Evolutionary conservation across 2,113 vertebrate genomes (phyloP).

Genomic region (Odontophorus gujanensis): DNA sequence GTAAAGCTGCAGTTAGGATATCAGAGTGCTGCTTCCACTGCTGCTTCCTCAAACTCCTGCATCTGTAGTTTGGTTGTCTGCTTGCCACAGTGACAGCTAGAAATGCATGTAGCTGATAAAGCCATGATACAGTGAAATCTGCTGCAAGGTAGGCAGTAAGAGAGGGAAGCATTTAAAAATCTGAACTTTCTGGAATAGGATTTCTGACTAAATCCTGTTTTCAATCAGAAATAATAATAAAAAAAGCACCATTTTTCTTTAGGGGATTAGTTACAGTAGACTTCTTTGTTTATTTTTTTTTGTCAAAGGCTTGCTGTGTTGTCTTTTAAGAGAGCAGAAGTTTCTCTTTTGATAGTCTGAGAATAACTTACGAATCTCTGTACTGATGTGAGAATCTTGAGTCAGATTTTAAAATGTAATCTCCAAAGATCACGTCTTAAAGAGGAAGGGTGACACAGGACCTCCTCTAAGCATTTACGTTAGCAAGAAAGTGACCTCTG

Average conservation of each 20-base stretch:
- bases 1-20: background rate
- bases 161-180: background rate
- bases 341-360: background rate
- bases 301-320: background rate
- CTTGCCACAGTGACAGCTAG: background rate
- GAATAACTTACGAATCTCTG: background rate
- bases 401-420: background rate
- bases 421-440: background rate
- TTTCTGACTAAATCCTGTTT: background rate
- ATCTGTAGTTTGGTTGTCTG: background rate
- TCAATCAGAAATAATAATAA: background rate
- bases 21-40: background rate
- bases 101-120: background rate
- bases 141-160: background rate
- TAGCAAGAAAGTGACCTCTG: background rate
- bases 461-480: no score
- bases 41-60: background rate
- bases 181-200: background rate
- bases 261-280: background rate
- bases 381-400: background rate
- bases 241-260: rapidly evolving
- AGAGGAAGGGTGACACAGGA: background rate
- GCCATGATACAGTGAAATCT: background rate
- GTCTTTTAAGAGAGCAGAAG: background rate
- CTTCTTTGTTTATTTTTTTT: background rate